These are phyloP conservation scores for Drosophila lacteicornis DNA, from an alignment of 1,140 invertebrate species.

Conservation along the genomic window DNA sequence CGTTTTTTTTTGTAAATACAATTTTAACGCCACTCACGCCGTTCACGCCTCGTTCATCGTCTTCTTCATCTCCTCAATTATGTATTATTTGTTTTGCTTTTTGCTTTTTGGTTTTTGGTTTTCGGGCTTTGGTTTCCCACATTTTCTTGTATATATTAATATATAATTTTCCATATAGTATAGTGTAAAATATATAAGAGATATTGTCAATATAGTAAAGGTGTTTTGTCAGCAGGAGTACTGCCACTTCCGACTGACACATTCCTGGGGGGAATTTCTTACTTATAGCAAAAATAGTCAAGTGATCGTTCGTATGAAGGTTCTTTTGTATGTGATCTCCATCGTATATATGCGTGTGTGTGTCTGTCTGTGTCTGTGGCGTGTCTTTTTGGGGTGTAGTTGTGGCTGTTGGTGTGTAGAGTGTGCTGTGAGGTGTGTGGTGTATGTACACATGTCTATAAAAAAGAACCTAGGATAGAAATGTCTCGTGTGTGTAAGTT, in stretches of 20 bases:
- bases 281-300: conserved; percentile 83
- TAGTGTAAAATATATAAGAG: conserved; percentile 85
- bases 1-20: conserved; percentile 75
- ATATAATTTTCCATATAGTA: conserved; percentile 81
- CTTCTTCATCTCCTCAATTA: conserved; percentile 27
- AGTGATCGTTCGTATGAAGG: conserved; percentile 80
- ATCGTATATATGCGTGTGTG: conserved; percentile 50
- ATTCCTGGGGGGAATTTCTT: conserved; percentile 82
- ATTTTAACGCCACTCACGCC: conserved; percentile 63
- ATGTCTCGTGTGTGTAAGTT: conserved; percentile 53
- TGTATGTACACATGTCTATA: conserved; percentile 75
- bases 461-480: conserved; percentile 62
- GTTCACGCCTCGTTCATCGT: conserved; percentile 19
- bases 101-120: conserved; percentile 12
- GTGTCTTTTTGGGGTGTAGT: conserved; percentile 17
- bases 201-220: conserved; percentile 85
- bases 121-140: conserved; percentile 47
- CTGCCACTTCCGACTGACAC: conserved; percentile 75
- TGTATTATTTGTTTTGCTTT: conserved; percentile 50
- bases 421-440: conserved; percentile 44
- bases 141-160: conserved; percentile 82
- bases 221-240: conserved; percentile 82
- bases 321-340: conserved; percentile 61
- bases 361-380: conserved; percentile 25
- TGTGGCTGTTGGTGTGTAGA: conserved; percentile 20